Base-by-base conservation (phyloP, 2,113 vertebrate species). In the Atherinomorus stipes region DNA sequence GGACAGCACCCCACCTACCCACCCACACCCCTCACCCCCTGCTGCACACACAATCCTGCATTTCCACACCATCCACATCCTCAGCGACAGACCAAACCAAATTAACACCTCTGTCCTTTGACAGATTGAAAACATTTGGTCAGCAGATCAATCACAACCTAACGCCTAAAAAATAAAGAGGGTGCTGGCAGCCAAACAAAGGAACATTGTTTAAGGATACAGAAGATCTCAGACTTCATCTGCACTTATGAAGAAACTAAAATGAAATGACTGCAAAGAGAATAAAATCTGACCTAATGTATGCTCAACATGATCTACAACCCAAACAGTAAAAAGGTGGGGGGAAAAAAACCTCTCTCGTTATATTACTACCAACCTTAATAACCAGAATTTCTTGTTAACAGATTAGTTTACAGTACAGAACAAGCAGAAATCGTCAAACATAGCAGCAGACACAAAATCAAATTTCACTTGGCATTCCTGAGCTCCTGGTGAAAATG, bases 41-140 rank as follows among this genome's bases (percentile, higher is more conserved):
- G 56, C 47, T 26, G 60, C 47, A 64, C 59, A 76, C 74, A 37
- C 45, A 42, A 25, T n/a, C 62, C 45, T 23, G 21, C 70, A 80
- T 70, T 66, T 37, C 78, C 71, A 78, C 54, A 66, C 50, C 25
- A 54, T 71, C 78, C 73, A 84, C 70, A 80, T 82, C 73, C 64
- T 59, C 68, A 78, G 70, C 42, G 75, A 28, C 77, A 91, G 80
- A 89, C 82, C 22, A 84, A 83, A 84, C 63, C 69, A 85, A 77
- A 90, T 90, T 88, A 86, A 80, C 91, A 91, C 85, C 72, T 89
- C 54, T 18, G 57, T 53, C 78, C 80, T 79, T 50, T 65, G 69
- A 73, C 64, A 50, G 51, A 64, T n/a, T 38, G 34, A 75, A 67
- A 40, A 72, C 79, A 72, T 89, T 83, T 80, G 76, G 74, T 75